Base-by-base conservation (phyloP, 2,797 vertebrate genomes). In the Poeciliopsis gracilis region DNA sequence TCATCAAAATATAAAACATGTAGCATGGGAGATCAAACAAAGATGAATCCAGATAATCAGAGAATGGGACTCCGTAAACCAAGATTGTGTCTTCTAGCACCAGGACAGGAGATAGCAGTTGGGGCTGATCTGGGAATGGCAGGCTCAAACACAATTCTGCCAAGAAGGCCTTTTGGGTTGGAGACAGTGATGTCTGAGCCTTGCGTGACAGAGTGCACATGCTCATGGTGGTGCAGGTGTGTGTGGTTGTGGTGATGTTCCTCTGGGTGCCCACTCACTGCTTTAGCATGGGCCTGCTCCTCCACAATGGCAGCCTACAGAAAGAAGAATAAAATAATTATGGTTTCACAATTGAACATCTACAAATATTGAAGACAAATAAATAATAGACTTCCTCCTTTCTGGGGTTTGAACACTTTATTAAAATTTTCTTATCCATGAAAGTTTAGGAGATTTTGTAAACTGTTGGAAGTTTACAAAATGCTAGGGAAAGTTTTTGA, bases 171-270 rank as follows among this genome's bases (percentile, higher is more conserved):
- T 28, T 28, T 43, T 0, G 78, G 43, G 47, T 3, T 30, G 28
- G 86, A 47, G 43, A 36, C 69, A 0, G 43, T 0, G n/a, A 57
- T 23, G 76, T 46, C 33, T 23, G 83, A 13, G 78, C 38, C 57
- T 63, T 82, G 49, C 5, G 84, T n/a, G 47, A 11, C 47, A 3
- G 86, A 53, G 71, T 91, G 89, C 5, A 2, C 20, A 47, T 91
- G 90, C 67, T 92, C 92, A 4, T 92, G 86, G 4, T 88, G 71
- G 33, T 93, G 90, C 77, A 91, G 83, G 78, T 92, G 90, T 53
- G 82, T 87, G 80, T 94, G 92, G 81, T 90, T 90, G 77, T 85
- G 53, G 23, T 83, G 85, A 38, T 91, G 89, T 33, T 71, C 84
- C 15, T 1, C 88, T 2, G 69, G 30, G 71, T 88, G 86, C 1